Conservation (phyloP, 2,888 invertebrate species). For the Parascotia fuliginaria region DNA sequence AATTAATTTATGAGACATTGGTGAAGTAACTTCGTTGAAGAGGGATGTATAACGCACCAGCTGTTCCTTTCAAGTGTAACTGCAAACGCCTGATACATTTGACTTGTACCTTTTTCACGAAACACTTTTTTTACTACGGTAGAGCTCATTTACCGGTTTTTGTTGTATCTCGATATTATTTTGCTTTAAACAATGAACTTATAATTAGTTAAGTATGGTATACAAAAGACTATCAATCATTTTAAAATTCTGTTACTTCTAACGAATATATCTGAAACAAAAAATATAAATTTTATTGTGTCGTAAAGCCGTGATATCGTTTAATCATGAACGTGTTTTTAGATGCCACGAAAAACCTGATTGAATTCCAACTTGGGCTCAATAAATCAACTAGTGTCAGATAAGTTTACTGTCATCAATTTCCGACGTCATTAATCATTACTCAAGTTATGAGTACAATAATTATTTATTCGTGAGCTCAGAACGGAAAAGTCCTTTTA, state of each 20-base stretch:
- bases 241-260: neutral
- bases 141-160: neutral
- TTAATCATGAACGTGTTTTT: conserved; percentile 16
- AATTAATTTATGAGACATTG: too few relatives aligned
- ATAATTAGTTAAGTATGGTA: neutral
- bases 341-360: conserved; percentile 28
- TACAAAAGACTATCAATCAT: neutral
- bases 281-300: neutral
- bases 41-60: too few relatives aligned
- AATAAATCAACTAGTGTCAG: conserved; percentile 49
- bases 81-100: too few relatives aligned
- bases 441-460: conserved; percentile 32
- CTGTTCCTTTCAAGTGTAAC: too few relatives aligned
- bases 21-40: too few relatives aligned
- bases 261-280: neutral
- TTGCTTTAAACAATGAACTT: neutral
- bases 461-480: conserved; percentile 35
- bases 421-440: conserved; percentile 42
- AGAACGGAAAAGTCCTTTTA: conserved; percentile 45
- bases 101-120: too few relatives aligned
- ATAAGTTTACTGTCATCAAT: conserved; percentile 49
- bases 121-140: too few relatives aligned
- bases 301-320: conserved; percentile 3
- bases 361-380: conserved; percentile 38
- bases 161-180: neutral